Percentiles rank a stretch among this genome's conserved stretches.
Conservation (phyloP, 2,113 vertebrate genomes). For the Eulemur macaco region DNA sequence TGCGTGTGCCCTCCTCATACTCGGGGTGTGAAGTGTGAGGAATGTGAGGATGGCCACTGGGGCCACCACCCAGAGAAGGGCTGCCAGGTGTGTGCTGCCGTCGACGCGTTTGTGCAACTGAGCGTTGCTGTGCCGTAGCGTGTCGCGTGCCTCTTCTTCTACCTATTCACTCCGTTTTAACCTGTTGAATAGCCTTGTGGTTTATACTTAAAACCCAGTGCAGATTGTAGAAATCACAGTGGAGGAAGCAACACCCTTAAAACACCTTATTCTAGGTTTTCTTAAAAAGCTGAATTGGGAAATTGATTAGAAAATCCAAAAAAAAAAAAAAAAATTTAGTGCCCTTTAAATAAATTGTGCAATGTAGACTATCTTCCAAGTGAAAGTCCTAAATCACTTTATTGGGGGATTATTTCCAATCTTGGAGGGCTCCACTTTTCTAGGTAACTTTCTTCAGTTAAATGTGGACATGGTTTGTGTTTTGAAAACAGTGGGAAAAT, state of each 20-base stretch:
- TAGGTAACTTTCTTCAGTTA: neutral
- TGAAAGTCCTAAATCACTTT: neutral
- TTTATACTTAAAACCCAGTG: neutral
- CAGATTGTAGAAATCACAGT: no score
- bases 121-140: fast-evolving
- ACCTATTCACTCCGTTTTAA: fast-evolving
- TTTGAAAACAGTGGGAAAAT: neutral
- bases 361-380: neutral
- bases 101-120: fast-evolving
- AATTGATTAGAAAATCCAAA: neutral
- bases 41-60: slow-evolving; percentile 90
- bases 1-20: slow-evolving; percentile 94
- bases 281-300: neutral
- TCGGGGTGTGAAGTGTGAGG: slow-evolving; percentile 87
- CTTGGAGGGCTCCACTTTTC: neutral
- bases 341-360: neutral
- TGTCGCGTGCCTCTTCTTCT: neutral
- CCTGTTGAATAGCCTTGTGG: neutral
- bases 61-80: slow-evolving; percentile 86
- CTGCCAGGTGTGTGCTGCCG: slow-evolving; percentile 88
- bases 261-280: neutral
- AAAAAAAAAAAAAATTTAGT: neutral
- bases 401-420: neutral
- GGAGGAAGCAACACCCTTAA: neutral
- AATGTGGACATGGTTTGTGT: neutral